Evolutionary conservation across 2,113 vertebrate species (phyloP).

Genomic region (Polyodon spathula): DNA sequence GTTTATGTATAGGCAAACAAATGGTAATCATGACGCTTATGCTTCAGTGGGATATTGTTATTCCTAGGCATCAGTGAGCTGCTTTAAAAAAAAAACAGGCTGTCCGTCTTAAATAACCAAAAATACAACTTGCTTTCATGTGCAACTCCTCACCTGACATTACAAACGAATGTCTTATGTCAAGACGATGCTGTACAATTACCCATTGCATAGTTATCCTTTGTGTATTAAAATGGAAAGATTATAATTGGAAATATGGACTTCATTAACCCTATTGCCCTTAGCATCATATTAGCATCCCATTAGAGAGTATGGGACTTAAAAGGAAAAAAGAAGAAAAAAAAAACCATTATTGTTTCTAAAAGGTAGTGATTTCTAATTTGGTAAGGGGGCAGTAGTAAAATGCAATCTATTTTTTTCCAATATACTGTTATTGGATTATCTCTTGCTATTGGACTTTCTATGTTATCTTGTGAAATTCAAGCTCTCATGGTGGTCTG

Average conservation of each 20-base stretch:
- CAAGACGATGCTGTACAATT: constrained; percentile 27
- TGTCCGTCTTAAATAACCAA: not conserved
- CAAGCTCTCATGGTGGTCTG: not conserved
- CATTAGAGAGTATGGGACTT: constrained; percentile 76
- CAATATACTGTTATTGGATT: constrained; percentile 34
- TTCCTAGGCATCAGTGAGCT: no score
- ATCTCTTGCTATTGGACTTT: not conserved
- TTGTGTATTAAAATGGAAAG: constrained; percentile 21
- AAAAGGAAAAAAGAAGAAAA: constrained; percentile 28
- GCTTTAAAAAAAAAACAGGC: no score
- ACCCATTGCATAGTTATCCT: constrained; percentile 23
- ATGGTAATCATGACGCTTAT: no score
- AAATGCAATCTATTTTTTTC: constrained; percentile 59
- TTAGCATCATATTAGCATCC: constrained; percentile 80
- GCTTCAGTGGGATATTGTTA: no score
- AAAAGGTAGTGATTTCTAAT: constrained; percentile 67
- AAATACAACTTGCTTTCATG: not conserved
- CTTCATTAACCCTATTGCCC: constrained; percentile 78
- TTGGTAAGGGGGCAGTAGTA: constrained; percentile 58
- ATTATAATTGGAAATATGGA: constrained; percentile 68
- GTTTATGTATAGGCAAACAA: no score
- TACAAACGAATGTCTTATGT: constrained; percentile 15
- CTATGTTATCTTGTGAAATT: not conserved
- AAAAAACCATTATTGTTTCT: constrained; percentile 79
- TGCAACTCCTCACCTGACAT: constrained; percentile 24